These are phyloP conservation scores for Drosophila prosaltans DNA, from an alignment of 1,140 invertebrate species.

Conservation along the genomic window DNA sequence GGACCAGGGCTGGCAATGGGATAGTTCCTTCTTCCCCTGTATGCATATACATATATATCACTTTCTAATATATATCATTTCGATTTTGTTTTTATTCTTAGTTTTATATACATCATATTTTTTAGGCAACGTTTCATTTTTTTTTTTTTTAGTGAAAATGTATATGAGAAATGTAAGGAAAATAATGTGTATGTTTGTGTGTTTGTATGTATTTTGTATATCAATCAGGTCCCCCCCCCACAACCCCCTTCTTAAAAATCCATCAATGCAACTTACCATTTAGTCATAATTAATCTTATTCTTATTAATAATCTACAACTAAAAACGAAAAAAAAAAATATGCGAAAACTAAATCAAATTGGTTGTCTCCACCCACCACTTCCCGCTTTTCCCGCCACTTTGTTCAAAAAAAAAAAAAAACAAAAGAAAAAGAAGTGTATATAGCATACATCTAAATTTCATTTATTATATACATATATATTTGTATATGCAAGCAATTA, in stretches of 20 bases:
- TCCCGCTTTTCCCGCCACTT: not conserved
- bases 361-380: not conserved
- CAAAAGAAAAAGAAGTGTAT: constrained; percentile 41
- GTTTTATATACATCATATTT: not conserved
- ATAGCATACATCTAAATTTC: constrained; percentile 41
- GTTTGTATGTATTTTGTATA: not conserved
- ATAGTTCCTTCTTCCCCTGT: constrained; percentile 2
- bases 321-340: not conserved
- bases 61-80: constrained; percentile 2
- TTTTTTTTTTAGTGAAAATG: not conserved
- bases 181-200: not conserved
- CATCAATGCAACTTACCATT: constrained; percentile 62
- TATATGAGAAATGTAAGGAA: not conserved
- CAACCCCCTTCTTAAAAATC: not conserved
- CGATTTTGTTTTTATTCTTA: not conserved
- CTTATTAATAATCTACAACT: not conserved
- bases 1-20: not conserved
- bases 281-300: constrained; percentile 38
- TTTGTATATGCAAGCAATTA: not conserved
- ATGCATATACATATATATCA: not conserved
- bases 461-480: constrained; percentile 27
- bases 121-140: constrained; percentile 1
- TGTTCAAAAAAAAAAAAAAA: constrained; percentile 35
- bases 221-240: not conserved
- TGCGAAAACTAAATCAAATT: not conserved